Evolutionary conservation across 2,113 vertebrate species (phyloP).

Genomic region (Ceuthmochares aereus): DNA sequence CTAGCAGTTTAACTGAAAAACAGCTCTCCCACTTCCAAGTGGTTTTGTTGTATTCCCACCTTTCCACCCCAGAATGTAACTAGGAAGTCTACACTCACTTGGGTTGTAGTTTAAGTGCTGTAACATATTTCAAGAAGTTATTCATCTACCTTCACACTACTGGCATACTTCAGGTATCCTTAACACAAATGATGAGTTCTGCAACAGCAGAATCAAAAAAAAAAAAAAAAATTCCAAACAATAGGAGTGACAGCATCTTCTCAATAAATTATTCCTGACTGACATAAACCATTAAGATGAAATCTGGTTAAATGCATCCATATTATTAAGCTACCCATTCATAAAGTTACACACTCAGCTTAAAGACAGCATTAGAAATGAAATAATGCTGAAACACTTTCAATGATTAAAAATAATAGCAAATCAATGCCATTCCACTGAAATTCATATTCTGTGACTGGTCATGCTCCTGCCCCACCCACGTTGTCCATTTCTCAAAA

Average conservation of each 20-base stretch:
- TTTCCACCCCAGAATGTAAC: background rate
- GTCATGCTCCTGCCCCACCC: background rate
- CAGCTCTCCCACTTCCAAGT: background rate
- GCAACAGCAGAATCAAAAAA: background rate
- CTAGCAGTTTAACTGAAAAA: background rate
- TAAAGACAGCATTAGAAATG: background rate
- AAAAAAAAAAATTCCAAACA: background rate
- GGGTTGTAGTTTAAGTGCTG: background rate
- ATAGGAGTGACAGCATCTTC: background rate
- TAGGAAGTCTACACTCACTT: background rate
- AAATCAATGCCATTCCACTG: background rate
- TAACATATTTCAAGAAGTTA: background rate
- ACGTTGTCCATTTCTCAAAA: background rate
- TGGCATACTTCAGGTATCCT: background rate
- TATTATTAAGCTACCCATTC: background rate
- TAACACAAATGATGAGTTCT: background rate
- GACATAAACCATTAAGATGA: background rate
- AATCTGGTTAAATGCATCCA: background rate
- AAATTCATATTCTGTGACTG: background rate
- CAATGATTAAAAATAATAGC: background rate
- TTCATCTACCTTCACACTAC: background rate
- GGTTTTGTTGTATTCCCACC: background rate
- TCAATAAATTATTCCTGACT: background rate
- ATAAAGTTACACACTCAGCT: background rate
- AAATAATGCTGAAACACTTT: background rate